Conservation (phyloP, 2,888 invertebrate species). For the Mylabris sibirica region DNA sequence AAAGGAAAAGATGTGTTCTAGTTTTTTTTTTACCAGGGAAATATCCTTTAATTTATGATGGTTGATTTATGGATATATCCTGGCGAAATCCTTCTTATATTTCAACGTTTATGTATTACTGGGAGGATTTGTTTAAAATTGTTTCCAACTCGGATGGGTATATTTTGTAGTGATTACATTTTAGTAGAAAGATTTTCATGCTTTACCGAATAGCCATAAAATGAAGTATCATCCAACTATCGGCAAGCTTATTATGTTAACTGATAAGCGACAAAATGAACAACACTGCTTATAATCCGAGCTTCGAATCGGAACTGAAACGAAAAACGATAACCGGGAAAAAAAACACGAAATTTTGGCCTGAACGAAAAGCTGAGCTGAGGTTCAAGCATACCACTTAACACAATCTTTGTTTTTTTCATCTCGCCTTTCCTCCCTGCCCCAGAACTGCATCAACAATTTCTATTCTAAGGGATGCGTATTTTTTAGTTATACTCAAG, state of each 20-base stretch:
- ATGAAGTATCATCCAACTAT: neutral
- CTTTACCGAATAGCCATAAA: neutral
- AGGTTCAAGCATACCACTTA: too few relatives aligned
- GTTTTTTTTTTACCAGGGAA: neutral
- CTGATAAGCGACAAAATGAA: neutral
- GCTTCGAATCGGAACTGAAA: too few relatives aligned
- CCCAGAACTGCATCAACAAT: too few relatives aligned
- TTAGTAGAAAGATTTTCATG: neutral
- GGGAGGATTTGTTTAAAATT: constrained; percentile 9
- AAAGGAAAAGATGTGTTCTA: neutral
- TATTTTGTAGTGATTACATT: neutral
- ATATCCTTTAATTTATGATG: constrained; percentile 20
- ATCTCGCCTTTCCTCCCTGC: too few relatives aligned
- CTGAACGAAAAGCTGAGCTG: too few relatives aligned
- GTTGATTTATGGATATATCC: constrained; percentile 18
- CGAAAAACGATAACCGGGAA: too few relatives aligned
- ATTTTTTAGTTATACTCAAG: too few relatives aligned
- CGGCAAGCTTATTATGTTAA: neutral
- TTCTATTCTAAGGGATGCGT: too few relatives aligned
- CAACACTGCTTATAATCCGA: neutral
- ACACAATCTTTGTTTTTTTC: too few relatives aligned
- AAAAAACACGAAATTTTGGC: too few relatives aligned
- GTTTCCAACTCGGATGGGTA: neutral
- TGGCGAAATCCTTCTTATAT: neutral
- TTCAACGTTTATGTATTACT: constrained; percentile 3